phyloP scores from a whole-genome alignment of 2,113 vertebrate genomes.

The Muntiacus reevesi region DNA sequence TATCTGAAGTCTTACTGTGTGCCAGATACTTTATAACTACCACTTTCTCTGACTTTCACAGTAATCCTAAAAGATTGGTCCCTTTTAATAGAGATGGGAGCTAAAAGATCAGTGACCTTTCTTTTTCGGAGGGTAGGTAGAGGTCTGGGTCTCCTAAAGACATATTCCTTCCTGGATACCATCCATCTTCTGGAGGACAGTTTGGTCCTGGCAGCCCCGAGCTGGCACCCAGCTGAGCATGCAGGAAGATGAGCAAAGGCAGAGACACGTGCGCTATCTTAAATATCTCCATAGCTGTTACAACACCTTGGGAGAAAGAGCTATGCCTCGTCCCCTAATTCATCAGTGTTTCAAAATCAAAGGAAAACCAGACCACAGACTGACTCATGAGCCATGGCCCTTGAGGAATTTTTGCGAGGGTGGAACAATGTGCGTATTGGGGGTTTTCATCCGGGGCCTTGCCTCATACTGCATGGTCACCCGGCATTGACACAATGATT shows the following conservation, averaged over 20 bases:
- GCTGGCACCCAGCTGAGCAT: background rate
- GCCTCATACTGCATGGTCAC: background rate
- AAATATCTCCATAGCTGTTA: background rate
- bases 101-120: background rate
- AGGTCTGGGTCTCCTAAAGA: background rate
- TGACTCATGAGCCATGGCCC: constrained; percentile 11
- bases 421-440: constrained; percentile 16
- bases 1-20: background rate
- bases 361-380: constrained; percentile 49
- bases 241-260: background rate
- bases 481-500: constrained; percentile 25
- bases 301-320: background rate
- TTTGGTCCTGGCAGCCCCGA: background rate
- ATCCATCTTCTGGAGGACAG: background rate
- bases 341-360: constrained; percentile 8
- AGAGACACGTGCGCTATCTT: background rate
- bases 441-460: background rate
- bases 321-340: background rate
- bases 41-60: background rate
- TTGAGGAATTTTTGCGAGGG: background rate
- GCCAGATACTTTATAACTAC: no score
- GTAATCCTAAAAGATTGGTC: rapidly evolving
- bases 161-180: background rate
- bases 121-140: background rate
- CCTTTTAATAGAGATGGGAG: background rate